These are phyloP conservation scores for Nebria brevicollis DNA, from an alignment of 2,888 invertebrate genomes.

Conservation along the genomic window DNA sequence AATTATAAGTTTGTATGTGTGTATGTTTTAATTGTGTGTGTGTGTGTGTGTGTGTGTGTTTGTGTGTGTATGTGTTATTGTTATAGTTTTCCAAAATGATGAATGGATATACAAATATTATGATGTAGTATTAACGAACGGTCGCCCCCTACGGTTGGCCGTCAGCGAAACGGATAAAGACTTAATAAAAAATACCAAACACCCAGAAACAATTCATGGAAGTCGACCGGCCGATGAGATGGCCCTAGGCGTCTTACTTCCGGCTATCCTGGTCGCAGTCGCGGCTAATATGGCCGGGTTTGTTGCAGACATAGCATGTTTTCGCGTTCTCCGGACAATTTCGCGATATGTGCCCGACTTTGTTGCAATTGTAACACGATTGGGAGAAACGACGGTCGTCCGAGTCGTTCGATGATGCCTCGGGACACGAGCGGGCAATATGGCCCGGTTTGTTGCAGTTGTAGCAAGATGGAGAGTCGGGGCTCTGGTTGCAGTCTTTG, in stretches of 20 bases:
- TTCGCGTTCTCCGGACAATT: slow-evolving; percentile 86
- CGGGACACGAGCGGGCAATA: slow-evolving; percentile 87
- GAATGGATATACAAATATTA: slow-evolving; percentile 1
- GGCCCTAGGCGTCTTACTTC: slow-evolving; percentile 57
- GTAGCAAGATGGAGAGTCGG: slow-evolving; percentile 87
- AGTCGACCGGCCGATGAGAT: not conserved
- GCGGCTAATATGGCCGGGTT: slow-evolving; percentile 89
- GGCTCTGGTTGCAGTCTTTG: slow-evolving; percentile 88
- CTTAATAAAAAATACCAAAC: slow-evolving; percentile 39
- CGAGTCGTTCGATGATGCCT: slow-evolving; percentile 66
- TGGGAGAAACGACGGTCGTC: slow-evolving; percentile 69
- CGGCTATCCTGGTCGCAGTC: slow-evolving; percentile 85
- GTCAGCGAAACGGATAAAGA: not conserved
- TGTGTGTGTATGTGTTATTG: slow-evolving; percentile 6
- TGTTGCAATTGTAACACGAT: slow-evolving; percentile 95
- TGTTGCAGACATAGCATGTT: slow-evolving; percentile 93
- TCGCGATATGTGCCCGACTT: slow-evolving; percentile 90
- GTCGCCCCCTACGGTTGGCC: not conserved
- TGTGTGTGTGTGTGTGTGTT: not conserved
- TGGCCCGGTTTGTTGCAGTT: slow-evolving; percentile 95
- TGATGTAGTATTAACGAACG: slow-evolving; percentile 1
- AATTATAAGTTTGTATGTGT: slow-evolving; percentile 2
- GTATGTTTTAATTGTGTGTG: not conserved
- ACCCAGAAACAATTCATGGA: slow-evolving; percentile 41
- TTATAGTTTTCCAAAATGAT: not conserved